Conservation (phyloP, 2,888 invertebrate species). For the Julus scanicus region DNA sequence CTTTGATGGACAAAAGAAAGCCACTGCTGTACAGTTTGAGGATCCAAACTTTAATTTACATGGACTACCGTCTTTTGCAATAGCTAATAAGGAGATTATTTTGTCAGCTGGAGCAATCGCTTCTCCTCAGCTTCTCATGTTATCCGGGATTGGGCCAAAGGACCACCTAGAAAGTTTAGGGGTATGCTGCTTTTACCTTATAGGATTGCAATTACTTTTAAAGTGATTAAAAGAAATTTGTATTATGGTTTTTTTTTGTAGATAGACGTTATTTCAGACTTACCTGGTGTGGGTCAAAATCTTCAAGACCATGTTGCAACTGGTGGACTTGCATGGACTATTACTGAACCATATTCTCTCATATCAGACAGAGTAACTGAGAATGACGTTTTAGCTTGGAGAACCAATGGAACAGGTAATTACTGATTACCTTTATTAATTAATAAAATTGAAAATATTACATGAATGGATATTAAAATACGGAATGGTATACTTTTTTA, state of each 20-base stretch:
- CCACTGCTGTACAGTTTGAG: not conserved
- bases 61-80: not conserved
- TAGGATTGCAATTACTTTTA: not conserved
- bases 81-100: constrained; percentile 11
- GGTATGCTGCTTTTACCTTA: constrained; percentile 63
- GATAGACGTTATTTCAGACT: constrained; percentile 76
- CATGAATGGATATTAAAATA: too few relatives aligned
- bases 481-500: too few relatives aligned
- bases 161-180: not conserved
- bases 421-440: not conserved
- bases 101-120: constrained; percentile 46
- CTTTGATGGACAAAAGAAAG: not conserved
- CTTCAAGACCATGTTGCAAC: constrained; percentile 89
- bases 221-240: not conserved
- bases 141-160: constrained; percentile 38
- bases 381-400: not conserved
- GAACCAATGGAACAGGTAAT: not conserved
- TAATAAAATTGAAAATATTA: not conserved
- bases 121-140: constrained; percentile 43
- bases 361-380: not conserved
- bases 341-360: constrained; percentile 43
- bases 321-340: constrained; percentile 78
- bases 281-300: constrained; percentile 83
- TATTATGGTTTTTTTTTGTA: not conserved
- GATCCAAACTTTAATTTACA: not conserved